A percentile compares a stretch with the other conserved stretches of the same genome.
phyloP scores from a whole-genome alignment of 2,888 invertebrate species.

The Erpobdella octoculata region DNA sequence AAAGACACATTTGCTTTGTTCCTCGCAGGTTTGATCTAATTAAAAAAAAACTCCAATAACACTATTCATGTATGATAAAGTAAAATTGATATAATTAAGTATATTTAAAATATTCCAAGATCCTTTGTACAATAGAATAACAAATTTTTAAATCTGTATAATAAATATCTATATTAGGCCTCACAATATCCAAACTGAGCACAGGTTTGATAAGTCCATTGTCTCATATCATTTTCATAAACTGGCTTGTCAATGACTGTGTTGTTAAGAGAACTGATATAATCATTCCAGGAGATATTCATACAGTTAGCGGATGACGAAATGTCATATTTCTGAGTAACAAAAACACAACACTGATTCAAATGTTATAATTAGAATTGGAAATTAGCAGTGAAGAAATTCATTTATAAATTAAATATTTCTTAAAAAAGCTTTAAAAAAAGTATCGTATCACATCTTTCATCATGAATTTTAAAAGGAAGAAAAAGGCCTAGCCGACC shows the following conservation, averaged over 20 bases:
- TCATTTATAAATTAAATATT: no score
- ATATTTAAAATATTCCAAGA: no score
- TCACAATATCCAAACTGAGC: constrained; percentile 44
- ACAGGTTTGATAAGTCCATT: constrained; percentile 43
- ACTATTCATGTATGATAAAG: neutral
- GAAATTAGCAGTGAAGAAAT: no score
- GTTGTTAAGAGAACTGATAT: constrained; percentile 37
- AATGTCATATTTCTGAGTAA: constrained; percentile 28
- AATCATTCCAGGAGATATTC: constrained; percentile 40
- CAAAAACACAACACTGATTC: neutral
- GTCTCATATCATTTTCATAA: constrained; percentile 37
- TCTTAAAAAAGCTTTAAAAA: no score
- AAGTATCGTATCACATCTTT: no score
- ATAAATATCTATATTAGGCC: no score
- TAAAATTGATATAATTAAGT: no score
- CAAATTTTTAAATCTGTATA: no score
- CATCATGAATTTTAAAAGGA: no score
- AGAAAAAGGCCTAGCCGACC: no score
- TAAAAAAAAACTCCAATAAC: neutral
- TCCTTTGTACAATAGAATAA: no score
- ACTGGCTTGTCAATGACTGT: constrained; percentile 35
- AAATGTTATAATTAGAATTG: no score
- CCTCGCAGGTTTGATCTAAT: constrained; percentile 42
- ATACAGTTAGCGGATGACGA: constrained; percentile 36
- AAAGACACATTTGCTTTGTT: constrained; percentile 39